Base-by-base conservation (phyloP, 2,888 invertebrate species). In the Lacanobia wlatinum region DNA sequence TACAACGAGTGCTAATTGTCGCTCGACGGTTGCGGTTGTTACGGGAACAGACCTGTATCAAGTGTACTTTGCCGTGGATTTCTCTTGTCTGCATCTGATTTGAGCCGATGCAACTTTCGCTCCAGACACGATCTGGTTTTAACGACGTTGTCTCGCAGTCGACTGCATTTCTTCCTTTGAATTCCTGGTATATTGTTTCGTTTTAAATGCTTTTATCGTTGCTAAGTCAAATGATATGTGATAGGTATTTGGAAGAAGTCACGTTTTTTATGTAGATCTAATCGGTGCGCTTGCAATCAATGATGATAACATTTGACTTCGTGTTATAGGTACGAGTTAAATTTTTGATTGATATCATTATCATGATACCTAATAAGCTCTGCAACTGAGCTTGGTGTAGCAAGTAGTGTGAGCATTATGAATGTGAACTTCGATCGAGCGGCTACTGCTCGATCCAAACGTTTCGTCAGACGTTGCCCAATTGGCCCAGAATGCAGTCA, bases 71-170 rank as follows among this genome's bases (percentile, higher is more conserved):
- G 84, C 78, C 79, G 79, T 82, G 89, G 89, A 91, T 92, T 92
- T 92, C 92, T 91, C 92, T 89, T 89, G 91, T 90, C 91, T 92
- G 91, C 93, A 91, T 92, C 92, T 92, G 93, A 94, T 94, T 93
- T 91, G 90, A 91, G 86, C 87, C 91, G 91, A 89, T 92, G 91
- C 92, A 92, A 93, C 93, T 93, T 93, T 93, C 92, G 92, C 93
- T 90, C 88, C 84, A 88, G 90, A 92, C 93, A 94, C 94, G 94
- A 93, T 92, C 93, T 91, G 89, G 90, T 92, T 91, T 87, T 91
- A 88, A 88, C 90, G 88, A 89, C 87, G 84, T 73, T 78, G 76
- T 84, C 83, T 87, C 84, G 84, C 84, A 85, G 84, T 80, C 83
- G 80, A 82, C 74, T 82, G 78, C 78, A 80, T 87, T 84, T 84